phyloP scores from a whole-genome alignment of 2,113 vertebrate genomes.

The Actenoides lindsayi region DNA sequence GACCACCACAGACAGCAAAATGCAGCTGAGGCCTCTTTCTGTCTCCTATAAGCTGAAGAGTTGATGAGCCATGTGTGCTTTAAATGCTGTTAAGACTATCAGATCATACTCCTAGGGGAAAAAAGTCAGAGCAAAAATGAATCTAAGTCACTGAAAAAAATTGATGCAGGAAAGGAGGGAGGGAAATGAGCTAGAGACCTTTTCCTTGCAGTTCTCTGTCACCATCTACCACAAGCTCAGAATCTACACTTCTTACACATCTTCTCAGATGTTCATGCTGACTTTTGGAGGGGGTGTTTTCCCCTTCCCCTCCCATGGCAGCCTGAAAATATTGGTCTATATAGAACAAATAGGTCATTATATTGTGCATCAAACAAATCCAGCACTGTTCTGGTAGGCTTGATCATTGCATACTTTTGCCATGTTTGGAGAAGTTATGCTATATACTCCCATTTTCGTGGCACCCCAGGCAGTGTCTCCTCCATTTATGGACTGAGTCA shows the following conservation, averaged over 20 bases:
- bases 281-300: neutral
- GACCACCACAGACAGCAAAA: neutral
- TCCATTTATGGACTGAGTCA: conserved; percentile 3
- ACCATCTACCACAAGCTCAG: neutral
- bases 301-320: neutral
- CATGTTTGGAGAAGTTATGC: neutral
- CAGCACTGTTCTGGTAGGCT: neutral
- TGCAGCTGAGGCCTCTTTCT: neutral
- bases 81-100: neutral
- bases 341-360: neutral
- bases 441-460: neutral
- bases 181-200: neutral
- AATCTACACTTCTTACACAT: neutral
- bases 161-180: neutral
- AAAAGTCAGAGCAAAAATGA: neutral
- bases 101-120: neutral
- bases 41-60: neutral
- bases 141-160: neutral
- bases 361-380: neutral
- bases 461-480: neutral
- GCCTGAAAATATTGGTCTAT: neutral
- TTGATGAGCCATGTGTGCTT: neutral
- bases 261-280: neutral
- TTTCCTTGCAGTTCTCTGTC: neutral
- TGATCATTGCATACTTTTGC: neutral